Conservation (phyloP, 1,140 invertebrate species). For the Aleiodes sp. region DNA sequence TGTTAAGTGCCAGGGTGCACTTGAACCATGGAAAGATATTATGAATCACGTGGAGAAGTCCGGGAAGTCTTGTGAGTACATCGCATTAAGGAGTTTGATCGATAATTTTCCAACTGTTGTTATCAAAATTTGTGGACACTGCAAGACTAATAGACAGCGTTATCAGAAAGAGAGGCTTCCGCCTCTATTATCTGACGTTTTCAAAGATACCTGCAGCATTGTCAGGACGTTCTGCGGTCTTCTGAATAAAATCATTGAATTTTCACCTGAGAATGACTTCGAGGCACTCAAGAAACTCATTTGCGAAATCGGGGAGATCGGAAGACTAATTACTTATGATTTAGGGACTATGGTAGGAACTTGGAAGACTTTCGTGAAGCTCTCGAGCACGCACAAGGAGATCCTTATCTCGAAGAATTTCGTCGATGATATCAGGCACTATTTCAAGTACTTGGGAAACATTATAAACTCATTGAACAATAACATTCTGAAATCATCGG, state of each 20-base stretch:
- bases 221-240: not conserved
- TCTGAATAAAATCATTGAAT: not conserved
- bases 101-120: constrained; percentile 9
- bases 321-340: not conserved
- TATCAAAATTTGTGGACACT: constrained; percentile 14
- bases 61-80: not conserved
- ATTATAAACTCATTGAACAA: not conserved
- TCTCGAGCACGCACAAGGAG: not conserved
- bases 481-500: not conserved
- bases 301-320: constrained; percentile 2
- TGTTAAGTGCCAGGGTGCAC: not conserved
- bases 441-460: not conserved
- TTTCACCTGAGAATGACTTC: not conserved
- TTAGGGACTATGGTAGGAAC: not conserved
- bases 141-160: not conserved
- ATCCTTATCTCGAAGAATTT: not conserved
- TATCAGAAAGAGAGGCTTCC: constrained; percentile 5
- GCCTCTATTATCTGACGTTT: constrained; percentile 6
- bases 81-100: not conserved
- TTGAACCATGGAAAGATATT: constrained; percentile 15
- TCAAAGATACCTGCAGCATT: not conserved
- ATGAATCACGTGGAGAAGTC: not conserved
- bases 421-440: not conserved
- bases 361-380: constrained; percentile 17
- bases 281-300: not conserved